Conservation (phyloP, 2,888 invertebrate genomes). For the Synergus itoensis region DNA sequence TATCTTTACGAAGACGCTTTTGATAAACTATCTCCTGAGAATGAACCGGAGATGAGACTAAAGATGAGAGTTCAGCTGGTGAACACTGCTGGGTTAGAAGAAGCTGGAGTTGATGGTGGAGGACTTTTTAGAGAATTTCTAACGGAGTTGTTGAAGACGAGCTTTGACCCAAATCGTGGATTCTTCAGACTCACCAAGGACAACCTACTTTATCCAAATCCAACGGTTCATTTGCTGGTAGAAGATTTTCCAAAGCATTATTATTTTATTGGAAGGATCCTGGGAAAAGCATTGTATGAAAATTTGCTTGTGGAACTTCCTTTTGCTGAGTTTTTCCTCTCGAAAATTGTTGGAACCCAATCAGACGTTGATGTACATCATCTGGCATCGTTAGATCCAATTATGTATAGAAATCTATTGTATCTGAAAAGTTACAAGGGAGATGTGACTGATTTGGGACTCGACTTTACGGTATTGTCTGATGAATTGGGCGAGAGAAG, state of each 20-base stretch:
- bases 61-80: constrained; percentile 94
- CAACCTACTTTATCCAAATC: constrained; percentile 97
- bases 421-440: constrained; percentile 91
- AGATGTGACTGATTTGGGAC: constrained; percentile 91
- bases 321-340: constrained; percentile 96
- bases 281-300: constrained; percentile 98
- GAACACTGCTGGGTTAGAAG: constrained; percentile 94
- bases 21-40: constrained; percentile 93
- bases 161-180: constrained; percentile 97
- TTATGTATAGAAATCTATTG: constrained; percentile 93
- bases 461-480: constrained; percentile 95
- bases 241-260: constrained; percentile 94
- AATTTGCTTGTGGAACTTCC: constrained; percentile 96
- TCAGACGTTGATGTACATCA: constrained; percentile 93
- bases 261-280: constrained; percentile 88
- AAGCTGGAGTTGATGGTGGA: constrained; percentile 98
- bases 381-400: constrained; percentile 94
- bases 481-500: constrained; percentile 94
- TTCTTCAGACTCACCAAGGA: constrained; percentile 94
- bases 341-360: constrained; percentile 89
- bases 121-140: constrained; percentile 98
- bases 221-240: constrained; percentile 91
- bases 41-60: constrained; percentile 92
- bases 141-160: constrained; percentile 94
- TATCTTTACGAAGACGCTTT: constrained; percentile 99